Evolutionary conservation across 2,797 vertebrate genomes (phyloP), one percentile per base, ranked within the genome.

Genomic region (Gorsachius magnificus): DNA sequence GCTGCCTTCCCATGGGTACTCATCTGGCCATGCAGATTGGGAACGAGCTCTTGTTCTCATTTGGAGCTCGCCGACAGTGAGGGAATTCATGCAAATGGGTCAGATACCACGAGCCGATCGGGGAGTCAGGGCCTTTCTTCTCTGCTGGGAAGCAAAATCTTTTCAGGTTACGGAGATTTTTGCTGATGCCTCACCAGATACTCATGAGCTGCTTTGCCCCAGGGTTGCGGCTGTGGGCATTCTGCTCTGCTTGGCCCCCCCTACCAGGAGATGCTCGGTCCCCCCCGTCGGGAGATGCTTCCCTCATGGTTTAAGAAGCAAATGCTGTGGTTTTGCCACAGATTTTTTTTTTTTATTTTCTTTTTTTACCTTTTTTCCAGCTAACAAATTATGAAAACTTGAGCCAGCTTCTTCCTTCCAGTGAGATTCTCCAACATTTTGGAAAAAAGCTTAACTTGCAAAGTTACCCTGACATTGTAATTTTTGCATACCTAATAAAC

Each of bases 401-500:
- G 50, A 87, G 56, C 86, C 75, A 29, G 33, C 48, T 58, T 46
- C n/a, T 84, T 89, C 80, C 91, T 95, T 90, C 94, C 70, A 83
- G 86, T 6, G 57, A 57, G 81, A 50, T 69, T 70, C 60, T 45
- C 26, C 77, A 93, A 72, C 83, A 41, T 86, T 95, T 11, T 46
- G 71, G 83, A 54, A 87, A 70, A 94, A 87, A 87, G 16, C 60
- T 65, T 68, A 56, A 95, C 96, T 97, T 93, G 87, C 95, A 97
- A 96, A 97, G 96, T 92, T 93, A 48, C 82, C 76, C 66, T 93
- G 97, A 87, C 97, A 92, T 88, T 96, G 97, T 87, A 80, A 90
- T 92, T 93, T 96, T 85, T 97, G 95, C 97, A 95, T 96, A 97
- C 84, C 95, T 97, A 97, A 96, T 94, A 96, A 97, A 91, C 80